A percentile compares a stretch with the other conserved stretches of the same genome.
phyloP scores from a whole-genome alignment of 2,888 invertebrate genomes.

The Zygaena filipendulae region DNA sequence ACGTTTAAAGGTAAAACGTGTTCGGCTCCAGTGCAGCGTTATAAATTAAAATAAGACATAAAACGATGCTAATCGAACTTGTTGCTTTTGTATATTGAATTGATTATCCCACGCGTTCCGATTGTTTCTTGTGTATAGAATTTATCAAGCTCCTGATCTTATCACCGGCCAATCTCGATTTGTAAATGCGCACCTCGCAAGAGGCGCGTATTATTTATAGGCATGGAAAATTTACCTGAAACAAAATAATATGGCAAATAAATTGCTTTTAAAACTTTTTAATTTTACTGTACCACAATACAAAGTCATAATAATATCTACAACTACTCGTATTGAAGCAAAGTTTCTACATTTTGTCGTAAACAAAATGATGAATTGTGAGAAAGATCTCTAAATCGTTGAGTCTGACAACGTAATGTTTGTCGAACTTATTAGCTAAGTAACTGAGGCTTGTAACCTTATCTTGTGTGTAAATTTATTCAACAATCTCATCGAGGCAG shows the following conservation, averaged over 20 bases:
- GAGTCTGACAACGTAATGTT: conserved; percentile 17
- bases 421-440: conserved; percentile 17
- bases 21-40: conserved; percentile 8
- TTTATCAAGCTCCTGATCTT: conserved; percentile 31
- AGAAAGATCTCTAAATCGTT: too few relatives aligned
- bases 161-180: conserved; percentile 33
- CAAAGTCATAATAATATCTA: too few relatives aligned
- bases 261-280: too few relatives aligned
- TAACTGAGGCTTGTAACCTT: conserved; percentile 7
- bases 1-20: conserved; percentile 15
- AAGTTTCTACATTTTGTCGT: too few relatives aligned
- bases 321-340: too few relatives aligned
- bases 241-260: too few relatives aligned
- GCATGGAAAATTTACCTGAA: too few relatives aligned
- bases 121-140: conserved; percentile 32
- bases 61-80: conserved; percentile 33
- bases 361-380: too few relatives aligned
- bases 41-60: conserved; percentile 26
- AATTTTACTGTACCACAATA: too few relatives aligned
- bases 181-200: conserved; percentile 27
- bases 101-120: conserved; percentile 43
- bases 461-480: conserved; percentile 26
- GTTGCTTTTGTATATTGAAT: conserved; percentile 43
- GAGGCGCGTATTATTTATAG: too few relatives aligned
- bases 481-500: conserved; percentile 30